These are phyloP conservation scores for Drosophila truncata DNA, from an alignment of 1,140 invertebrate species.

Conservation along the genomic window DNA sequence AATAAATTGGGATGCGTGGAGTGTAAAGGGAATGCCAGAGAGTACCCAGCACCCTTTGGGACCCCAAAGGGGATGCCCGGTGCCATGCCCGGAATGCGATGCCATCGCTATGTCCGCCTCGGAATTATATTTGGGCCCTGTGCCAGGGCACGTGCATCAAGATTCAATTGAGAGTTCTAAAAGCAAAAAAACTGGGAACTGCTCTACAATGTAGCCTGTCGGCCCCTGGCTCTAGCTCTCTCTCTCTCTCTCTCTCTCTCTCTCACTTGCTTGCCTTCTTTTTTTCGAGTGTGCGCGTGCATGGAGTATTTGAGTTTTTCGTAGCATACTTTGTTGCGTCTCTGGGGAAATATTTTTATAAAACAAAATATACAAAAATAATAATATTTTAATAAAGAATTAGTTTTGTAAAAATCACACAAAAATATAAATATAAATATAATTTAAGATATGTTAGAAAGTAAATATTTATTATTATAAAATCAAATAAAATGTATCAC, in stretches of 20 bases:
- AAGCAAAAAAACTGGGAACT: conserved; percentile 51
- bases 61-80: conserved; percentile 23
- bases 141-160: conserved; percentile 73
- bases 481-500: background rate
- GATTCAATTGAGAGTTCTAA: conserved; percentile 75
- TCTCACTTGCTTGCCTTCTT: background rate
- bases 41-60: conserved; percentile 63
- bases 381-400: background rate
- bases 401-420: background rate
- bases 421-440: background rate
- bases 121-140: conserved; percentile 63
- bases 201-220: conserved; percentile 32
- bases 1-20: conserved; percentile 40
- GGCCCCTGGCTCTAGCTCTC: background rate
- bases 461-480: background rate
- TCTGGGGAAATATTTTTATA: background rate
- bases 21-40: conserved; percentile 25
- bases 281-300: conserved; percentile 23
- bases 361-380: background rate
- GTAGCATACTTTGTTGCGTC: conserved; percentile 39
- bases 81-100: conserved; percentile 32
- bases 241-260: background rate
- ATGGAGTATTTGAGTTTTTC: conserved; percentile 26
- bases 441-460: background rate
- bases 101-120: conserved; percentile 42